phyloP scores from a whole-genome alignment of 2,113 vertebrate species.

The Kryptolebias marmoratus region DNA sequence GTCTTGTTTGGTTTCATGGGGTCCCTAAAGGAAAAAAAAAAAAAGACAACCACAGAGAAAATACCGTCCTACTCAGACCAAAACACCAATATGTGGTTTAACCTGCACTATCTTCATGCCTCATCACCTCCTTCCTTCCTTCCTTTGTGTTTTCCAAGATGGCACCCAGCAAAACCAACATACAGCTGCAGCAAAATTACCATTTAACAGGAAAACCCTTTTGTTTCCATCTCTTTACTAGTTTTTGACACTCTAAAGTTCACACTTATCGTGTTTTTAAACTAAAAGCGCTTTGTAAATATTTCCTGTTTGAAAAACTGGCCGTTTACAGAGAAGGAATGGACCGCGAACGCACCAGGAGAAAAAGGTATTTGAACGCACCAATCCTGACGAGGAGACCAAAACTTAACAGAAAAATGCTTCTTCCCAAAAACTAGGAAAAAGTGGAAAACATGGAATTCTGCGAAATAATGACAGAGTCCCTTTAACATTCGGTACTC shows the following conservation, averaged over 20 bases:
- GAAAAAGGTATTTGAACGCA: slow-evolving; percentile 20
- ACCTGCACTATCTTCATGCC: not conserved
- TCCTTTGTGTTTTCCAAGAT: slow-evolving; percentile 16
- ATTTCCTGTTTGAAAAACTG: not conserved
- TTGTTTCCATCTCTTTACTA: not conserved
- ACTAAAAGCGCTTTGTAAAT: too few species aligned
- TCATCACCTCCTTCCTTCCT: slow-evolving; percentile 1
- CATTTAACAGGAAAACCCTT: not conserved
- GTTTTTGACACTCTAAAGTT: too few species aligned
- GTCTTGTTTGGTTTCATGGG: not conserved
- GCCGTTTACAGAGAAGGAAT: not conserved
- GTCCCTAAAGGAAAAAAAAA: not conserved
- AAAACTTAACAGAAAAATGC: not conserved
- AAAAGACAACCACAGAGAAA: slow-evolving; percentile 12
- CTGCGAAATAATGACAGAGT: not conserved
- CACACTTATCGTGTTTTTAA: too few species aligned
- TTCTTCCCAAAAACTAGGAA: too few species aligned
- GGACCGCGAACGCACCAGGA: slow-evolving; percentile 37
- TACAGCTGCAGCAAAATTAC: not conserved
- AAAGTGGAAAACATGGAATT: too few species aligned
- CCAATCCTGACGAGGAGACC: not conserved
- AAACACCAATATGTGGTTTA: slow-evolving; percentile 7
- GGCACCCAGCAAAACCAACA: not conserved
- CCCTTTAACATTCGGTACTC: not conserved
- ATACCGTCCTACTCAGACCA: not conserved